phyloP scores from a whole-genome alignment of 2,113 vertebrate genomes.

The Aegotheles bennettii region DNA sequence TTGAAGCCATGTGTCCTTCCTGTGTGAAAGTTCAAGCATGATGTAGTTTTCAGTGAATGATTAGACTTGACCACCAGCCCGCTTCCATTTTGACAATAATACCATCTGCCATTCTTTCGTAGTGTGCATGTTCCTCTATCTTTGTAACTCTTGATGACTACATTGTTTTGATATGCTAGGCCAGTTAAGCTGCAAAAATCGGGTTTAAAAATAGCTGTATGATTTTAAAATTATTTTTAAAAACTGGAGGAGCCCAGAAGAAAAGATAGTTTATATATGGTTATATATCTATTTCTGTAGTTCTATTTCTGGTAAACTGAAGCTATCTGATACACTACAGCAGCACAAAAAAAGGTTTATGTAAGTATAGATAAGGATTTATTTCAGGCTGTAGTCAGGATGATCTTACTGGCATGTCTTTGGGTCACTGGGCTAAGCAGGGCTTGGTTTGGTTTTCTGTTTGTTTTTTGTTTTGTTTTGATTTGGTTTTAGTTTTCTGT shows the following conservation, averaged over 20 bases:
- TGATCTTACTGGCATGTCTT: background rate
- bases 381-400: background rate
- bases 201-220: conserved; percentile 49
- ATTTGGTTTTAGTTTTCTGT: background rate
- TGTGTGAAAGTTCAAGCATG: background rate
- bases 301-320: conserved; percentile 47
- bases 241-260: conserved; percentile 26
- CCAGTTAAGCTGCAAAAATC: conserved; percentile 46
- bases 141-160: conserved; percentile 33
- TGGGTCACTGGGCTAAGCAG: background rate
- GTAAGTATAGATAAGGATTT: background rate
- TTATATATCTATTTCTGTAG: conserved; percentile 52
- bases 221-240: conserved; percentile 50
- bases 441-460: background rate
- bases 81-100: conserved; percentile 21
- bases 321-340: background rate
- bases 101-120: conserved; percentile 23
- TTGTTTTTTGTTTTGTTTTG: background rate
- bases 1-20: background rate
- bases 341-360: conserved; percentile 5
- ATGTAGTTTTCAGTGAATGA: background rate
- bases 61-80: background rate
- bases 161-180: conserved; percentile 52
- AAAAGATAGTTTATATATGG: conserved; percentile 48
- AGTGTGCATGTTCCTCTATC: background rate